Evolutionary conservation across 2,113 vertebrate genomes (phyloP).

Genomic region (Alouatta palliata): DNA sequence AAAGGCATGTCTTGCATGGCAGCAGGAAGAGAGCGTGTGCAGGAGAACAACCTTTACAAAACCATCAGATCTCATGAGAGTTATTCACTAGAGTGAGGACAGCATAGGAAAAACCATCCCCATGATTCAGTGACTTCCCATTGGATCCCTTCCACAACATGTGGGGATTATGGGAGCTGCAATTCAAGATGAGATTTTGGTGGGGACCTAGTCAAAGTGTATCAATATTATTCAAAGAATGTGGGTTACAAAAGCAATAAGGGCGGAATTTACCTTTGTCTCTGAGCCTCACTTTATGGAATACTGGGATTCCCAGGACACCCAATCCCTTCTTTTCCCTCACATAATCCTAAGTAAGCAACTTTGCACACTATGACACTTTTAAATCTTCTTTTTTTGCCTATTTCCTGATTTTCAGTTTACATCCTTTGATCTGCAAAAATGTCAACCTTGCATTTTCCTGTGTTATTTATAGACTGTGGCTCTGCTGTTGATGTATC

Average conservation of each 20-base stretch:
- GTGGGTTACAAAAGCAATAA: background rate
- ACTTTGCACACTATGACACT: background rate
- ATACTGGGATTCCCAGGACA: background rate
- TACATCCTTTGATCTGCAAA: background rate
- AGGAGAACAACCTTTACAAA: no score
- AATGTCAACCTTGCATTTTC: background rate
- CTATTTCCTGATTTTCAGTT: background rate
- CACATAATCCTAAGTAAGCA: background rate
- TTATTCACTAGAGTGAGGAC: no score
- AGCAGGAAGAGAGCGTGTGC: no score
- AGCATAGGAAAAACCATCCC: no score
- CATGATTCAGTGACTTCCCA: no score
- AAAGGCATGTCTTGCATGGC: no score
- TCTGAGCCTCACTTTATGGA: background rate
- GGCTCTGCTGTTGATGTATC: background rate
- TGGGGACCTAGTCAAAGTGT: no score
- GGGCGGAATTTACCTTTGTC: background rate
- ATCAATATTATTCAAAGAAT: background rate
- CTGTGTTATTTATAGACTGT: background rate
- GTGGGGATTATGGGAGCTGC: no score
- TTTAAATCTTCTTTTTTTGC: background rate
- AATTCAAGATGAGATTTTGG: no score
- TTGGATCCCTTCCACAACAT: no score
- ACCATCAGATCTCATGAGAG: no score
- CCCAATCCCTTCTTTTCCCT: background rate